Evolutionary conservation across 2,113 vertebrate genomes (phyloP).

Genomic region (Physeter macrocephalus): DNA sequence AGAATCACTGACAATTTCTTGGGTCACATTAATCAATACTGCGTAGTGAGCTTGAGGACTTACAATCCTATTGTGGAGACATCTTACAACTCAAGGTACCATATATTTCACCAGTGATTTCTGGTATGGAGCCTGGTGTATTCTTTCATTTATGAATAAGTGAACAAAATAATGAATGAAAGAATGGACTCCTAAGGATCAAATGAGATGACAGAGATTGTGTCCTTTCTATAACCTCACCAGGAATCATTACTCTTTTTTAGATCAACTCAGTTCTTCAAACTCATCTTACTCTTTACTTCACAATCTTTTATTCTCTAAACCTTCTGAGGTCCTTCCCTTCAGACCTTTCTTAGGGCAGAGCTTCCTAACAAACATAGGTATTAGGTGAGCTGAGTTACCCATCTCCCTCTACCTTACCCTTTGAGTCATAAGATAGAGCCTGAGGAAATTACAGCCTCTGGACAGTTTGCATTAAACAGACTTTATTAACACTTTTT

Average conservation of each 20-base stretch:
- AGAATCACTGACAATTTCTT: not conserved
- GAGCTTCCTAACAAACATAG: not conserved
- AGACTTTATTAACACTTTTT: not conserved
- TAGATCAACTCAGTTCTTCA: not conserved
- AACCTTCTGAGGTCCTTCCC: not conserved
- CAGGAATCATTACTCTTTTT: not conserved
- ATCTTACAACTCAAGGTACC: not conserved
- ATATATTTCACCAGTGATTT: not conserved
- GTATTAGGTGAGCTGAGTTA: not conserved
- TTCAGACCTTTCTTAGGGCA: not conserved
- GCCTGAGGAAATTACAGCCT: not conserved
- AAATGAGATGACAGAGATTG: not conserved
- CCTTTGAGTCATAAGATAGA: not conserved
- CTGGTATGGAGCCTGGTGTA: fast-evolving
- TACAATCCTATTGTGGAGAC: not conserved
- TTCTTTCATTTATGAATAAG: not conserved
- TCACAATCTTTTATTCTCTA: not conserved
- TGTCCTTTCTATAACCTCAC: not conserved
- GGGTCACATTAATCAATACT: not conserved
- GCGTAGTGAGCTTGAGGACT: not conserved
- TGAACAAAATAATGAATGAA: not conserved
- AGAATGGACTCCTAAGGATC: not conserved
- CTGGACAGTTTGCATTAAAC: no score
- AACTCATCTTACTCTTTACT: not conserved
- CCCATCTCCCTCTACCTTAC: not conserved